Conservation (phyloP, 2,888 invertebrate genomes). For the Junonia oenone region DNA sequence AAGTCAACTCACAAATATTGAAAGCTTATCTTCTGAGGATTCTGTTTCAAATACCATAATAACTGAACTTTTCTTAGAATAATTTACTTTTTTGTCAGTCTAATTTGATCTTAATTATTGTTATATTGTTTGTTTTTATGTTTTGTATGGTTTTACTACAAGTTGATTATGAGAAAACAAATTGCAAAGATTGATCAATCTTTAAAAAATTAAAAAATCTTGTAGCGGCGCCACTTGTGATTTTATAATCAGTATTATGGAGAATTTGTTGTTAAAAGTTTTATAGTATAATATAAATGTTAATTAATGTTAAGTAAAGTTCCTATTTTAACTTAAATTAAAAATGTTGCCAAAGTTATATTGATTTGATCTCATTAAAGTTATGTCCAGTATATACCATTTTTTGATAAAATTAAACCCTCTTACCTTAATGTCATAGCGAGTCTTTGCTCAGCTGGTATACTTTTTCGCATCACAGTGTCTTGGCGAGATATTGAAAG, state of each 20-base stretch:
- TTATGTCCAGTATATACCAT: background rate
- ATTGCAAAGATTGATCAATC: background rate
- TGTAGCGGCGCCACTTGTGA: background rate
- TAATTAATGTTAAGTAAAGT: slow-evolving; percentile 1
- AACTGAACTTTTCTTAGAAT: slow-evolving; percentile 5
- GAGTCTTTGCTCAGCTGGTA: slow-evolving; percentile 4
- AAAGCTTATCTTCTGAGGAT: background rate
- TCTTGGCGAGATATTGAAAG: slow-evolving; percentile 5
- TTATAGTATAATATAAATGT: slow-evolving; percentile 3
- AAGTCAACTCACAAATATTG: background rate
- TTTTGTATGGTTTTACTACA: background rate
- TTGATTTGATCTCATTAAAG: slow-evolving; percentile 4
- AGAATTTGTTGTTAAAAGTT: background rate
- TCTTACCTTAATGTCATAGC: slow-evolving; percentile 6
- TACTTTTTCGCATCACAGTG: slow-evolving; percentile 1
- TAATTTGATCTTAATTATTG: background rate
- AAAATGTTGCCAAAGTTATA: background rate
- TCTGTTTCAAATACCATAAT: slow-evolving; percentile 3
- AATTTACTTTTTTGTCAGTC: background rate
- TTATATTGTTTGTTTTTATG: background rate
- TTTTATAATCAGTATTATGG: background rate
- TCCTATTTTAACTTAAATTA: background rate
- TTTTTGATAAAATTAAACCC: slow-evolving; percentile 4
- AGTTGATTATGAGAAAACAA: background rate
- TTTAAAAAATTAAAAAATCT: background rate